Evolutionary conservation across 2,888 invertebrate species (phyloP).

Genomic region (Scaptomyza polygonia): DNA sequence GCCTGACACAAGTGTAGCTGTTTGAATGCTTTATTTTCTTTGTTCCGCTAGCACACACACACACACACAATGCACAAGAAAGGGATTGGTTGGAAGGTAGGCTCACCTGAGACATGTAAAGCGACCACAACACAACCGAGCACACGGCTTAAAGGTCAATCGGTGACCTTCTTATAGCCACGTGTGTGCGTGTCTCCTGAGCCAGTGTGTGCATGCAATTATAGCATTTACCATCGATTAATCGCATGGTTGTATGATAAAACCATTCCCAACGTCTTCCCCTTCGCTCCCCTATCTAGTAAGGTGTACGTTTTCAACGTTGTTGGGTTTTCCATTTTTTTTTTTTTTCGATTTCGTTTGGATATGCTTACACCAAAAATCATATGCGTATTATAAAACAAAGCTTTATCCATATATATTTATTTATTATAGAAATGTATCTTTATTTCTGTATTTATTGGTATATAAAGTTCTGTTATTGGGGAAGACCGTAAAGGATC

Average conservation of each 20-base stretch:
- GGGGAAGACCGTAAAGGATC: not conserved
- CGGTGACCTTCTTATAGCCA: slow-evolving; percentile 59
- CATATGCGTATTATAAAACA: slow-evolving; percentile 30
- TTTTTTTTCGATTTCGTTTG: not conserved
- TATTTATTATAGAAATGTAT: slow-evolving; percentile 18
- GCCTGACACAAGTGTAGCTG: slow-evolving; percentile 32
- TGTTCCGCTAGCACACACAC: slow-evolving; percentile 18
- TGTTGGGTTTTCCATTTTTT: slow-evolving; percentile 8
- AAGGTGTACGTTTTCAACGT: not conserved
- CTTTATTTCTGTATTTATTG: slow-evolving; percentile 30
- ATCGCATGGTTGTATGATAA: slow-evolving; percentile 64
- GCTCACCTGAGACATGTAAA: slow-evolving; percentile 15
- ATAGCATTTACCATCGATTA: slow-evolving; percentile 74
- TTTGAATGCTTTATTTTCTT: slow-evolving; percentile 38
- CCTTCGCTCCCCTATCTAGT: not conserved
- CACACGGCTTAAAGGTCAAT: slow-evolving; percentile 67
- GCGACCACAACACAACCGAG: slow-evolving; percentile 13
- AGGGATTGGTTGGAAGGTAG: not conserved
- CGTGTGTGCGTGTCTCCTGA: slow-evolving; percentile 51
- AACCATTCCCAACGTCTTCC: slow-evolving; percentile 15
- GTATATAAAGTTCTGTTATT: slow-evolving; percentile 17
- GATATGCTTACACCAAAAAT: no score
- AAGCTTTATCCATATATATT: slow-evolving; percentile 21
- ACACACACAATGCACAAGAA: slow-evolving; percentile 1
- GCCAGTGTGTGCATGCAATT: slow-evolving; percentile 60